Evolutionary conservation across 2,888 invertebrate species (phyloP).

Genomic region (Pollenia griseotomentosa): DNA sequence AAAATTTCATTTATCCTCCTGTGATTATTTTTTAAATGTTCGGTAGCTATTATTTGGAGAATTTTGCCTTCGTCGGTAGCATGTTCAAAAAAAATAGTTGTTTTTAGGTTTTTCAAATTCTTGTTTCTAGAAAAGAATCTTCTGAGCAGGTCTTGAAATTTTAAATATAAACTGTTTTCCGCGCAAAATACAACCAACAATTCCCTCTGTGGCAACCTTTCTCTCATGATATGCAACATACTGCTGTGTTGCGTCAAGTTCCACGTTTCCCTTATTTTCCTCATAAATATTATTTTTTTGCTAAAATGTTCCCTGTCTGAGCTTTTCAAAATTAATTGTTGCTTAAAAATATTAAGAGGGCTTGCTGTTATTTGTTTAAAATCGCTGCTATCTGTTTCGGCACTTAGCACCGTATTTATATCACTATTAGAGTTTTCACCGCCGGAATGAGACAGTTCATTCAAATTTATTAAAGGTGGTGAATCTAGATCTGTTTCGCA

Average conservation of each 20-base stretch:
- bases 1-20: not conserved
- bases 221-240: no score
- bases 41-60: not conserved
- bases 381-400: conserved; percentile 37
- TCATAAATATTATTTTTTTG: no score
- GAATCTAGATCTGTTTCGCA: no score
- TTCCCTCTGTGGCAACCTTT: no score
- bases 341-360: conserved; percentile 24
- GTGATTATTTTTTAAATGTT: not conserved
- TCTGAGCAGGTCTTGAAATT: not conserved
- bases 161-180: not conserved
- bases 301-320: no score
- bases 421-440: not conserved
- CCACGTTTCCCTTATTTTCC: no score
- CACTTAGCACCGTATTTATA: conserved; percentile 25
- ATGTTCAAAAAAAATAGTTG: not conserved
- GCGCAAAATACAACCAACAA: not conserved
- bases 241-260: no score
- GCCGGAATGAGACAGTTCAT: not conserved
- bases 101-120: not conserved
- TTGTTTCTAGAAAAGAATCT: not conserved
- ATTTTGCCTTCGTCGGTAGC: not conserved
- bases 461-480: no score
- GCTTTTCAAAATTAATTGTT: no score
- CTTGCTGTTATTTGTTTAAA: conserved; percentile 31